A percentile compares a stretch with the other conserved stretches of the same genome.
phyloP scores from a whole-genome alignment of 1,140 invertebrate genomes.

The Oreohelix idahoensis region DNA sequence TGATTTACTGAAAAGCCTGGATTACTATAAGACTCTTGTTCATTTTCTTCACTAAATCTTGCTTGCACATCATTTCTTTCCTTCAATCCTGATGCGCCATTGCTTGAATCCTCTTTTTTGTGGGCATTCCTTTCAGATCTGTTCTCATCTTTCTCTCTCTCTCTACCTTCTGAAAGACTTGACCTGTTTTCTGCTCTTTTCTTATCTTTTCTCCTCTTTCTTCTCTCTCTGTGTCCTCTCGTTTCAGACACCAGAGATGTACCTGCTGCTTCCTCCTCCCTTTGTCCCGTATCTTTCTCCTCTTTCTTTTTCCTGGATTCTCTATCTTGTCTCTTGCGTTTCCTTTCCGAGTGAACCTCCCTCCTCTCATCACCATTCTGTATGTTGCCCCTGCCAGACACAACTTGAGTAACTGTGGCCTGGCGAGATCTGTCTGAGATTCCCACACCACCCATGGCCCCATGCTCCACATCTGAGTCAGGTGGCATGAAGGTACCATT shows the following conservation, averaged over 20 bases:
- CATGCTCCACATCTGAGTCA: conserved; percentile 5
- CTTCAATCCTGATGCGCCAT: too few species aligned
- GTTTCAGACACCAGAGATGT: neutral
- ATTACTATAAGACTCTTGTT: neutral
- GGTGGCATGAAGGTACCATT: neutral
- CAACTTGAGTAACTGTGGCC: neutral
- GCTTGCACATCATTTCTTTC: neutral
- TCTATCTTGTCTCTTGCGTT: neutral
- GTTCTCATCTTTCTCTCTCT: neutral
- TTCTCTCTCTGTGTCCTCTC: conserved; percentile 10
- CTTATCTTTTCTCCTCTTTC: conserved; percentile 22
- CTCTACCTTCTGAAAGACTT: neutral
- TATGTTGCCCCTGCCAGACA: neutral
- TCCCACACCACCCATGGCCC: conserved; percentile 25
- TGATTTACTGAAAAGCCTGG: neutral
- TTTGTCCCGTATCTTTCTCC: neutral
- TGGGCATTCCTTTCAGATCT: neutral
- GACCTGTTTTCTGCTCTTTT: conserved; percentile 3
- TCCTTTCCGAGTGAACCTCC: neutral
- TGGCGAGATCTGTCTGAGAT: neutral
- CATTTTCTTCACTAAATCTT: neutral
- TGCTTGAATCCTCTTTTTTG: neutral
- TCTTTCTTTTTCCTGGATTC: too few species aligned
- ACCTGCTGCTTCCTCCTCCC: conserved; percentile 1
- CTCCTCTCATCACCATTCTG: neutral